Percentiles rank a stretch among this genome's conserved stretches.
phyloP scores from a whole-genome alignment of 2,888 invertebrate species.

The Andrena fulva region DNA sequence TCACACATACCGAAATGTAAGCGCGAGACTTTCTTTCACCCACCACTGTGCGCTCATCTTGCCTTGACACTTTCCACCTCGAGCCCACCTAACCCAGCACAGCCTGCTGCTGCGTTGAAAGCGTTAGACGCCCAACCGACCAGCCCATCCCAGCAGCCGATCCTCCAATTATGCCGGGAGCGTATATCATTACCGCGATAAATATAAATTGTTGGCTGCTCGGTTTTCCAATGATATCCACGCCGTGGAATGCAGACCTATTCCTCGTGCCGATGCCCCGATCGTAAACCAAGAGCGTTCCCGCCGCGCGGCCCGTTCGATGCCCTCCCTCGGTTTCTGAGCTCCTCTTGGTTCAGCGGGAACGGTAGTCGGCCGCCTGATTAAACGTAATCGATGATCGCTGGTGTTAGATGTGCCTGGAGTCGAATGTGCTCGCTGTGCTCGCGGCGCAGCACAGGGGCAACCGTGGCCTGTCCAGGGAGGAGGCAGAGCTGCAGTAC shows the following conservation, averaged over 20 bases:
- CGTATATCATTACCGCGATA: neutral
- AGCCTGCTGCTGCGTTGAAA: neutral
- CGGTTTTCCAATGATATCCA: constrained; percentile 16
- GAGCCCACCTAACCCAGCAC: too few species aligned
- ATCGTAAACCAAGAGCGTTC: constrained; percentile 9
- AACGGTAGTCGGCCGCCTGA: neutral
- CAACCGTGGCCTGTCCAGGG: constrained; percentile 91
- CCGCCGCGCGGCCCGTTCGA: neutral
- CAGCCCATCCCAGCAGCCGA: neutral
- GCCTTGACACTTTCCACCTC: too few species aligned
- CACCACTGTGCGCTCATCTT: too few species aligned
- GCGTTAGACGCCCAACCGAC: constrained; percentile 4
- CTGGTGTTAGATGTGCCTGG: constrained; percentile 82
- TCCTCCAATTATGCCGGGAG: constrained; percentile 12
- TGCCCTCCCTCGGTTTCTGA: neutral
- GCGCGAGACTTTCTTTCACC: too few species aligned
- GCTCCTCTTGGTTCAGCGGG: neutral
- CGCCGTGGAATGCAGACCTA: constrained; percentile 26
- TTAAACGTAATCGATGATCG: constrained; percentile 43
- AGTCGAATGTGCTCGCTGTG: constrained; percentile 81
- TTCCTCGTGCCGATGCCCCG: constrained; percentile 11
- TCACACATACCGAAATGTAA: too few species aligned
- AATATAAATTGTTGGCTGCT: constrained; percentile 14
- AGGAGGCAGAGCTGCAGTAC: constrained; percentile 94
- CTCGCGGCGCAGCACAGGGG: constrained; percentile 89